These are phyloP conservation scores for Lithosia quadra DNA, from an alignment of 2,888 invertebrate species.

Conservation along the genomic window DNA sequence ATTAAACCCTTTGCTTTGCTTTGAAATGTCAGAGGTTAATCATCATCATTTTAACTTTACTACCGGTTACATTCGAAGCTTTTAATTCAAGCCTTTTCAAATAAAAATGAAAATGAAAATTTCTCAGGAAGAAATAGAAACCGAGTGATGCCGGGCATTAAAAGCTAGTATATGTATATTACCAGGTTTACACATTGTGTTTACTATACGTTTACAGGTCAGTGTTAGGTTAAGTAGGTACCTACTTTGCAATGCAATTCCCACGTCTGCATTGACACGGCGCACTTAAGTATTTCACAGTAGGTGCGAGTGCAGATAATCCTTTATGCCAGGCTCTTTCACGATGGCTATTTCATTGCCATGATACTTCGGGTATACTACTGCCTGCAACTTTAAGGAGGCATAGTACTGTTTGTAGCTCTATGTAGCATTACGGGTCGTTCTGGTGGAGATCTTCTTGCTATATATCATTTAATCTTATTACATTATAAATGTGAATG, in stretches of 20 bases:
- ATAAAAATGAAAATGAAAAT: too few relatives aligned
- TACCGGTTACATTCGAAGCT: too few relatives aligned
- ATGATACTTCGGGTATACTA: background rate
- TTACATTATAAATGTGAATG: background rate
- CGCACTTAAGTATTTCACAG: slow-evolving; percentile 4
- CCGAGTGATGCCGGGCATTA: too few relatives aligned
- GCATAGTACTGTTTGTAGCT: background rate
- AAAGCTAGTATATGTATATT: background rate
- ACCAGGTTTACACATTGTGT: background rate
- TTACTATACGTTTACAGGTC: slow-evolving; percentile 25
- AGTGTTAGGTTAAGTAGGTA: slow-evolving; percentile 27
- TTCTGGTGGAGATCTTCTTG: background rate
- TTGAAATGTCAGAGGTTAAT: background rate
- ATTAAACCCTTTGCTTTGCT: background rate
- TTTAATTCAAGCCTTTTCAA: too few relatives aligned
- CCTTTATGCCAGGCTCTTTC: slow-evolving; percentile 29
- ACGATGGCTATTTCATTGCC: background rate
- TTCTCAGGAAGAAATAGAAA: too few relatives aligned
- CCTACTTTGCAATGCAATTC: slow-evolving; percentile 10
- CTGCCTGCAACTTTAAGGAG: background rate
- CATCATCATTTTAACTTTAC: background rate
- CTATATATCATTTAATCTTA: background rate
- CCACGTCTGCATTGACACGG: background rate
- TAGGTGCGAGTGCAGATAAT: slow-evolving; percentile 2
- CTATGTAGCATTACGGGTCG: background rate